These are phyloP conservation scores for Triplophysa rosa DNA, from an alignment of 2,113 vertebrate genomes.

Conservation along the genomic window DNA sequence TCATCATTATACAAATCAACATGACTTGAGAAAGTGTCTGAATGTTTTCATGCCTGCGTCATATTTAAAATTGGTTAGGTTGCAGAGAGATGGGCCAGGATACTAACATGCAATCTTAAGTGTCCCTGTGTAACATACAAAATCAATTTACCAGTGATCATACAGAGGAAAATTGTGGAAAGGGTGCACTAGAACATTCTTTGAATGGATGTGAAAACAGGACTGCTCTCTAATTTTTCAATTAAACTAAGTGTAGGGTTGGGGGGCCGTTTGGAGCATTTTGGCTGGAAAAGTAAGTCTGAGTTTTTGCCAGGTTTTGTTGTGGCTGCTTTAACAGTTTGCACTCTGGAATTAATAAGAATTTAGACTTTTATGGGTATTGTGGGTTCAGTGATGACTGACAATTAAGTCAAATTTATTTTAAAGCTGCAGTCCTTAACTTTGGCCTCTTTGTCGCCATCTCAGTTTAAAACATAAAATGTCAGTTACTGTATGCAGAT, in stretches of 20 bases:
- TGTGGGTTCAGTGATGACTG: no score
- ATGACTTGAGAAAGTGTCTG: no score
- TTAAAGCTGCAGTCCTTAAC: no score
- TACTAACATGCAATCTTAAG: conserved; percentile 23
- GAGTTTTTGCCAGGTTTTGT: conserved; percentile 36
- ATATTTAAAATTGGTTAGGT: neutral
- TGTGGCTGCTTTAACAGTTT: conserved; percentile 41
- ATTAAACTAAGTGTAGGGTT: conserved; percentile 39
- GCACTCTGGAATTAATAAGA: conserved; percentile 47
- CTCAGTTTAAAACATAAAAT: no score
- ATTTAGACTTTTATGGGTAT: neutral
- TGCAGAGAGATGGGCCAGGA: neutral
- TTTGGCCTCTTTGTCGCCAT: no score
- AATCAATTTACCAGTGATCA: neutral
- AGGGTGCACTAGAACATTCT: conserved; percentile 54
- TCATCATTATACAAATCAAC: no score
- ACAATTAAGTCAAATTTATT: no score
- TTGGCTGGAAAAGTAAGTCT: conserved; percentile 28
- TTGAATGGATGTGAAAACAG: conserved; percentile 60
- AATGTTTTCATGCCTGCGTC: no score
- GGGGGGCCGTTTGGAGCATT: conserved; percentile 20
- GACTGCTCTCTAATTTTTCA: conserved; percentile 54
- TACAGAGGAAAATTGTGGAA: conserved; percentile 7
- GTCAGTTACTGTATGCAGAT: no score
- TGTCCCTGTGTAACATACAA: neutral